These are phyloP conservation scores for Belonocnema kinseyi DNA, from an alignment of 1,140 invertebrate species.

Conservation along the genomic window DNA sequence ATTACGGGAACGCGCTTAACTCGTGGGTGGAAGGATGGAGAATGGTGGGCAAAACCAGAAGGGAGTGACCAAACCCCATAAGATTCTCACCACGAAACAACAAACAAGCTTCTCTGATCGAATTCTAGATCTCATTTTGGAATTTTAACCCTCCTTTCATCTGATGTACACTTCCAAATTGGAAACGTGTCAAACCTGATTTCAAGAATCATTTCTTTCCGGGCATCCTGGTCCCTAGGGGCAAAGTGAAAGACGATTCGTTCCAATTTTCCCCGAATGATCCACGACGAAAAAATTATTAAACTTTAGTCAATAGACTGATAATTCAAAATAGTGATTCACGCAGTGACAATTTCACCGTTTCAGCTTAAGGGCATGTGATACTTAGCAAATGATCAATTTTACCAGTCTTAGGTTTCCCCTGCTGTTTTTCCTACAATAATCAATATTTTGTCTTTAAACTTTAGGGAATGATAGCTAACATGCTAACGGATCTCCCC, in stretches of 20 bases:
- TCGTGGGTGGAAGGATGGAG: constrained; percentile 54
- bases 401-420: too few relatives aligned
- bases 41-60: constrained; percentile 50
- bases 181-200: constrained; percentile 25
- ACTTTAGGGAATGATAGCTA: too few relatives aligned
- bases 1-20: constrained; percentile 42
- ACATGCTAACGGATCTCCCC: too few relatives aligned
- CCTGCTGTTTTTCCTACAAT: too few relatives aligned
- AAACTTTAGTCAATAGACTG: too few relatives aligned
- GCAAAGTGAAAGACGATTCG: constrained; percentile 1
- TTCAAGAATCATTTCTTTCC: constrained; percentile 27
- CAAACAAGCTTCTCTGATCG: constrained; percentile 39
- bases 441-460: too few relatives aligned
- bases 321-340: too few relatives aligned
- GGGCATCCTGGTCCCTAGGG: background rate
- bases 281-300: too few relatives aligned
- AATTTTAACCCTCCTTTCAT: constrained; percentile 12
- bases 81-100: constrained; percentile 58
- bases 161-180: background rate
- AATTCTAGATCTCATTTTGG: background rate
- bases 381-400: too few relatives aligned
- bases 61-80: constrained; percentile 54
- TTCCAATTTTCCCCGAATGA: too few relatives aligned
- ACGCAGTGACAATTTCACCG: too few relatives aligned
- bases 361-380: too few relatives aligned